These are phyloP conservation scores for Scytalopus superciliaris DNA, from an alignment of 2,113 vertebrate genomes.

Conservation along the genomic window DNA sequence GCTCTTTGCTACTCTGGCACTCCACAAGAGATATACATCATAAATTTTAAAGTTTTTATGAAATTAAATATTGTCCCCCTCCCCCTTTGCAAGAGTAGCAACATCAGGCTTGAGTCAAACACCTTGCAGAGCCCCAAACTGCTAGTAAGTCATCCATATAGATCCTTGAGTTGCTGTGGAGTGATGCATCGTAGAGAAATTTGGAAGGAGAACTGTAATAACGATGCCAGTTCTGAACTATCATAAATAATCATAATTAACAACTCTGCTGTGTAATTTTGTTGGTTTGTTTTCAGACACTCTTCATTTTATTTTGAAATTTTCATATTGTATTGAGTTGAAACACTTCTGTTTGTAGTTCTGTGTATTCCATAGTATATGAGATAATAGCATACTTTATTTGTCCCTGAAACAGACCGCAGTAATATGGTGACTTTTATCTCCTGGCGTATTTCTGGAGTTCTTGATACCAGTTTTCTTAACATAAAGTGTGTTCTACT, in stretches of 20 bases:
- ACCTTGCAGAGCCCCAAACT: background rate
- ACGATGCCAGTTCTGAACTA: constrained; percentile 69
- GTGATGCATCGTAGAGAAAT: constrained; percentile 25
- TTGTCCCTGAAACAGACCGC: constrained; percentile 52
- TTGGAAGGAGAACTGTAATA: constrained; percentile 62
- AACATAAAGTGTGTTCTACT: background rate
- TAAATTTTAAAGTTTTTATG: background rate
- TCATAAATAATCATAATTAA: constrained; percentile 78
- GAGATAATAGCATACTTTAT: constrained; percentile 55
- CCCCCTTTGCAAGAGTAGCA: background rate
- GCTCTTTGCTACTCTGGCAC: background rate
- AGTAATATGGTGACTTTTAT: constrained; percentile 8
- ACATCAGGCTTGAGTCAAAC: background rate
- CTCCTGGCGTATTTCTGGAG: constrained; percentile 12
- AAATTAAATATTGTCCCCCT: background rate
- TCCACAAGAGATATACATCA: background rate
- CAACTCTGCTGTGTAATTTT: constrained; percentile 72
- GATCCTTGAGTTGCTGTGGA: constrained; percentile 1
- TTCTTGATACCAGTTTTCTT: background rate
- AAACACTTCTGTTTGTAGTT: constrained; percentile 76
- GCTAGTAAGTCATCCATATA: background rate
- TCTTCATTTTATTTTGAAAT: constrained; percentile 77
- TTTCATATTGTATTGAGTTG: constrained; percentile 75
- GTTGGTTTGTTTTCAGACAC: constrained; percentile 78
- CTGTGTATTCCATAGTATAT: constrained; percentile 54